Percentiles rank a stretch among this genome's conserved stretches.
These are phyloP conservation scores for Neocloeon triangulifer DNA, from an alignment of 1,140 invertebrate species.

Conservation along the genomic window DNA sequence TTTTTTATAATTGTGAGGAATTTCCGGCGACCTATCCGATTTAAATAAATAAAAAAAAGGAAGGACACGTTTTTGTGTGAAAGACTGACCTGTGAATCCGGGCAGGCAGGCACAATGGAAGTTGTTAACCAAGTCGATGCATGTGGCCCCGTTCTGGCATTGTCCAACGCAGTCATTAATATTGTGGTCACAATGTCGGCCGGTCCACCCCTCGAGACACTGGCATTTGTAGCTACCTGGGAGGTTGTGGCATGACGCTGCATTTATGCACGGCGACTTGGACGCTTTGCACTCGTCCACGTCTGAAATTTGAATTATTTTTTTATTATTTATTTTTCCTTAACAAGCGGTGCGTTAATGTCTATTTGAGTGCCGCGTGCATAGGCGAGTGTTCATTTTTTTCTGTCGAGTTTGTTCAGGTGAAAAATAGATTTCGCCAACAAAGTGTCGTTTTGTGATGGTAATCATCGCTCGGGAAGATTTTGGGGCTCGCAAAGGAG, in stretches of 20 bases:
- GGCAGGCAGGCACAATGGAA: conserved; percentile 61
- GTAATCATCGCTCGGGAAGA: no score
- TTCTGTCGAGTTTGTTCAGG: conserved; percentile 38
- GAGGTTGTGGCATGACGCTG: conserved; percentile 51
- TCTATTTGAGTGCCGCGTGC: not conserved
- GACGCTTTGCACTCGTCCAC: conserved; percentile 28
- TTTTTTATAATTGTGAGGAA: conserved; percentile 1
- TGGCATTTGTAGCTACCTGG: conserved; percentile 64
- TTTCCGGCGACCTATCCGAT: no score
- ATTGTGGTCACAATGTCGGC: conserved; percentile 65
- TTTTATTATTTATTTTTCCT: not conserved
- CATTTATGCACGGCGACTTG: conserved; percentile 69
- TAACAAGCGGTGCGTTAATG: no score
- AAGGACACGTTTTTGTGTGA: no score
- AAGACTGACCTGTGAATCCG: conserved; percentile 44
- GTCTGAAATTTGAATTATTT: no score
- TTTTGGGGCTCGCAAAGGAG: no score
- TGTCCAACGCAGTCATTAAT: conserved; percentile 75
- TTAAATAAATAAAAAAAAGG: no score
- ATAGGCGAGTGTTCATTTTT: conserved; percentile 21
- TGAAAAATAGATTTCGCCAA: no score
- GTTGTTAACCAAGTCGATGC: conserved; percentile 60
- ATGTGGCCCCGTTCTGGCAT: conserved; percentile 66
- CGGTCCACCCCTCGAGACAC: conserved; percentile 66
- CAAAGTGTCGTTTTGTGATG: no score